Conservation (phyloP, 2,113 vertebrate genomes). For the Chitala chitala region DNA sequence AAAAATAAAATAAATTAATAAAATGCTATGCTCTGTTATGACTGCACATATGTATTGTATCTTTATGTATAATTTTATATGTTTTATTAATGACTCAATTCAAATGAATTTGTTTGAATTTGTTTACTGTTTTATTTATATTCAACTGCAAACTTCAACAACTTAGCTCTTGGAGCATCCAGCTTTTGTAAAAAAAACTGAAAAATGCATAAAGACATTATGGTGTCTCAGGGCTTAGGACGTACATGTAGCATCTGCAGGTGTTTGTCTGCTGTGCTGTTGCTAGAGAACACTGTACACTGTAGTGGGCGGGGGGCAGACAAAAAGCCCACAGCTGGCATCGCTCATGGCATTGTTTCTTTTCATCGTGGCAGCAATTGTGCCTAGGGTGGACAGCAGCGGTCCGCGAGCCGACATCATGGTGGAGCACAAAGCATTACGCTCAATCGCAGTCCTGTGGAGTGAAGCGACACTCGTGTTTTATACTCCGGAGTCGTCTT, state of each 20-base stretch:
- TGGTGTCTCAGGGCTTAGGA: too few species aligned
- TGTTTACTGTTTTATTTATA: too few species aligned
- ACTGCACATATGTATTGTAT: too few species aligned
- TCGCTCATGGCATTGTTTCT: not conserved
- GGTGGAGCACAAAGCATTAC: not conserved
- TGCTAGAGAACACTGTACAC: not conserved
- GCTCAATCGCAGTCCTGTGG: not conserved
- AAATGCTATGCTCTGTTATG: too few species aligned
- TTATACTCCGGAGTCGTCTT: constrained; percentile 26
- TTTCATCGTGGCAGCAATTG: not conserved
- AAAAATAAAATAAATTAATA: too few species aligned
- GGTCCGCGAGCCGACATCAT: not conserved
- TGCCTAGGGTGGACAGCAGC: not conserved
- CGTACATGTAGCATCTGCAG: not conserved
- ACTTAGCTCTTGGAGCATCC: not conserved
- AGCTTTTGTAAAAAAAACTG: not conserved
- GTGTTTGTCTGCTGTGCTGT: not conserved
- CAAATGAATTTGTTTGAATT: too few species aligned
- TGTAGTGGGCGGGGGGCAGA: not conserved
- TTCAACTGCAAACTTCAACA: too few species aligned
- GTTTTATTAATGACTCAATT: too few species aligned
- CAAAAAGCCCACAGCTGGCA: not conserved
- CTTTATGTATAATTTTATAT: too few species aligned
- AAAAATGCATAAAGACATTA: too few species aligned
- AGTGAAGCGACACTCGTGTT: not conserved